Percentiles rank a stretch among this genome's conserved stretches.
phyloP scores from a whole-genome alignment of 2,113 vertebrate species.

The Trogon melanurus region DNA sequence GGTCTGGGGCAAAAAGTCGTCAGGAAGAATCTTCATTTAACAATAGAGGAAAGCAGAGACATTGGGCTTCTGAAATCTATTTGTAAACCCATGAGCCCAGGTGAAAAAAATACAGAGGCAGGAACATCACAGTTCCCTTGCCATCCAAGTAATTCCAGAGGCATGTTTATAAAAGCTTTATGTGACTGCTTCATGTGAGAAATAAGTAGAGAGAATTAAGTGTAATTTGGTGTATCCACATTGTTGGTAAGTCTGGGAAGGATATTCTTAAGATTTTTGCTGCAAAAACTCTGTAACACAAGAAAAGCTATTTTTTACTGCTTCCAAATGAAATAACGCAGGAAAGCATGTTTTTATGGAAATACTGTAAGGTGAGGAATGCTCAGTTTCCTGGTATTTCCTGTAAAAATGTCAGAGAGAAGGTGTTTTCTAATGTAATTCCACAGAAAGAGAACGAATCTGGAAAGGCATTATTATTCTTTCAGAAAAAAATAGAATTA shows the following conservation, averaged over 20 bases:
- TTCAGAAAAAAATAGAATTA: neutral
- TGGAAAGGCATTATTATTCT: constrained; percentile 28
- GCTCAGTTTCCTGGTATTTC: constrained; percentile 54
- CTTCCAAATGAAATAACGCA: constrained; percentile 30
- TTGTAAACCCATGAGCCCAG: neutral
- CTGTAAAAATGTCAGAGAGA: constrained; percentile 49
- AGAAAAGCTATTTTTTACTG: neutral
- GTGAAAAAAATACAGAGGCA: neutral
- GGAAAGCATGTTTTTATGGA: constrained; percentile 34
- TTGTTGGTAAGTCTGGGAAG: neutral
- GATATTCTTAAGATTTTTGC: neutral
- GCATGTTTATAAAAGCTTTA: neutral
- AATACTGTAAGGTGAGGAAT: constrained; percentile 10
- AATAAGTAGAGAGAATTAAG: neutral
- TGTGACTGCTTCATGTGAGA: neutral
- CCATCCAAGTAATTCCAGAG: neutral
- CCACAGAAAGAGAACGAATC: constrained; percentile 13
- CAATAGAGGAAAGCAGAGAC: neutral
- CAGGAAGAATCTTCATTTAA: neutral
- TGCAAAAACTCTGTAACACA: neutral
- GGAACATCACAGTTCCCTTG: neutral
- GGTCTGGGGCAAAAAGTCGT: neutral
- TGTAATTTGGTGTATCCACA: neutral
- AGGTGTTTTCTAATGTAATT: constrained; percentile 51
- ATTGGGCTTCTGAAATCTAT: neutral